Percentiles rank a stretch among this genome's conserved stretches.
These are phyloP conservation scores for Pygathrix nemaeus DNA, from an alignment of 2,113 vertebrate genomes.

Conservation along the genomic window DNA sequence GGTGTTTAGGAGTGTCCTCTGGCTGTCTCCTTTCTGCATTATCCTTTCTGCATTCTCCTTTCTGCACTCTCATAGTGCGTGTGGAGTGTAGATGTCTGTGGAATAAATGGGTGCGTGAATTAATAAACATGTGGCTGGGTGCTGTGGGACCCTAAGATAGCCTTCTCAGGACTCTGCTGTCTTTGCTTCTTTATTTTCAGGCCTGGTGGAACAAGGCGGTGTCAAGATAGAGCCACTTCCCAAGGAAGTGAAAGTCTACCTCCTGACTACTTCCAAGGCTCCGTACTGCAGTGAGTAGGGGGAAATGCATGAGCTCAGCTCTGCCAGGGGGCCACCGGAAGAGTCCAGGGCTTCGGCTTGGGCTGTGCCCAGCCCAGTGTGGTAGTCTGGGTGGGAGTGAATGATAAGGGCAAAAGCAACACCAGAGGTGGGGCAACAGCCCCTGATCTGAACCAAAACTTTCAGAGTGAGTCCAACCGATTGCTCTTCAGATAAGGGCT, in stretches of 20 bases:
- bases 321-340: neutral
- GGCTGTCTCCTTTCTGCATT: neutral
- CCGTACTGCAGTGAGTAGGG: slow-evolving; percentile 92
- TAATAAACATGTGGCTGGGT: neutral
- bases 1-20: neutral
- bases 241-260: slow-evolving; percentile 88
- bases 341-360: neutral
- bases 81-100: neutral
- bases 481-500: neutral
- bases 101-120: neutral
- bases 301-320: fast-evolving
- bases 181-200: slow-evolving; percentile 78
- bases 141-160: neutral
- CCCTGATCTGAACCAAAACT: neutral
- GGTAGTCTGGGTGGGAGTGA: neutral
- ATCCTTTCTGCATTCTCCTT: neutral
- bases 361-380: neutral
- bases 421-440: neutral
- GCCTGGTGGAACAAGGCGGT: slow-evolving; percentile 87
- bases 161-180: neutral
- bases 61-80: neutral
- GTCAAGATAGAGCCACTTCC: slow-evolving; percentile 85
- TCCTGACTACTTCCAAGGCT: slow-evolving; percentile 86
- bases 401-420: neutral
- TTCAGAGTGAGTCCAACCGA: neutral